These are phyloP conservation scores for Leptinotarsa rubiginosa DNA, from an alignment of 2,888 invertebrate genomes.

Conservation along the genomic window DNA sequence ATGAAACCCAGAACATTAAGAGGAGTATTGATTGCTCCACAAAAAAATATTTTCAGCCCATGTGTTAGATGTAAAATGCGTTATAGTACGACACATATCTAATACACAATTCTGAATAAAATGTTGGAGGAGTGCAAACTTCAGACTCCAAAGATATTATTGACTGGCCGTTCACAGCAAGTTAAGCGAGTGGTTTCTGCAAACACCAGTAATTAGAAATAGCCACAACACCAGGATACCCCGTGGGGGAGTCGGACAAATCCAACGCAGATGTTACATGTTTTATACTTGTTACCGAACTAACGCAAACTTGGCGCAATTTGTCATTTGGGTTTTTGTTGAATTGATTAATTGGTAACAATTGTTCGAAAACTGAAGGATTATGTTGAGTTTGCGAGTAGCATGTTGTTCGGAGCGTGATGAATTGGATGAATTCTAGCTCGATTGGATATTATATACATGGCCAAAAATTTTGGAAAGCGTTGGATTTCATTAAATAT, in stretches of 20 bases:
- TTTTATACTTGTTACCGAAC: conserved; percentile 59
- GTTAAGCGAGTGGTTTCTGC: conserved; percentile 5
- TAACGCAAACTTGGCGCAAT: conserved; percentile 54
- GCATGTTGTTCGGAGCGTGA: conserved; percentile 25
- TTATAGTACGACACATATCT: background rate
- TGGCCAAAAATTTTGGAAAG: background rate
- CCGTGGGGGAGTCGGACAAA: conserved; percentile 52
- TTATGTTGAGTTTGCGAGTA: conserved; percentile 13
- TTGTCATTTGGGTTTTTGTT: conserved; percentile 57
- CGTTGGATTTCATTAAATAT: too few species aligned
- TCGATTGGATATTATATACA: background rate
- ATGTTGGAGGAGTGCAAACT: background rate
- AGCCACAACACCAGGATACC: conserved; percentile 40
- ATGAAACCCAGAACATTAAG: too few species aligned
- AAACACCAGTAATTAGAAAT: conserved; percentile 53
- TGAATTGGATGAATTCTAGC: conserved; percentile 4
- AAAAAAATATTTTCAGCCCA: too few species aligned
- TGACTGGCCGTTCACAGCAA: background rate
- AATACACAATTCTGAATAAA: background rate
- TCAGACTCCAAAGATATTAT: conserved; percentile 12
- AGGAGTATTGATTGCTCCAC: too few species aligned
- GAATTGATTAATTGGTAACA: conserved; percentile 55
- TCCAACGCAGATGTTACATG: conserved; percentile 59
- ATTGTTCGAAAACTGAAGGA: conserved; percentile 27
- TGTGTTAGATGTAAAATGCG: too few species aligned